A percentile compares a stretch with the other conserved stretches of the same genome.
Evolutionary conservation across 2,797 vertebrate species (phyloP).

Genomic region (Tragelaphus oryx): DNA sequence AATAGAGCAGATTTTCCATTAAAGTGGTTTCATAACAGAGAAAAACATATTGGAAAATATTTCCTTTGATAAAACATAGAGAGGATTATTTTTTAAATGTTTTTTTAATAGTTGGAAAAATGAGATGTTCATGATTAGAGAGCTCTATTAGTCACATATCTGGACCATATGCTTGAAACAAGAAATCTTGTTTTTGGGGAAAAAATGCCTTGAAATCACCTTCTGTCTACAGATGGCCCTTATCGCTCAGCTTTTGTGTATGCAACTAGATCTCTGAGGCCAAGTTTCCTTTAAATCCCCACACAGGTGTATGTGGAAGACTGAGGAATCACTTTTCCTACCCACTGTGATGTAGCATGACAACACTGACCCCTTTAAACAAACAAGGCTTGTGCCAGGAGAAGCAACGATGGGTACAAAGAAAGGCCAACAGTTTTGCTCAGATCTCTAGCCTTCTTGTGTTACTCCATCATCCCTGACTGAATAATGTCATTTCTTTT

Average conservation of each 20-base stretch:
- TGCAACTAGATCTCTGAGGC: neutral
- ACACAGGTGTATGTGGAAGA: neutral
- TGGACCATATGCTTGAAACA: neutral
- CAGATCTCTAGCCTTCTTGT: neutral
- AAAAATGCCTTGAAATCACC: neutral
- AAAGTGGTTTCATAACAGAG: constrained; percentile 10
- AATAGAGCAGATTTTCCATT: neutral
- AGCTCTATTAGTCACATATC: neutral
- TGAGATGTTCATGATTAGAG: neutral
- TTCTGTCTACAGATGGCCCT: neutral
- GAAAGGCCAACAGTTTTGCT: neutral
- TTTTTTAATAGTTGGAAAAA: neutral
- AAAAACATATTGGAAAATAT: constrained; percentile 20
- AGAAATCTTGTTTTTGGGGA: neutral
- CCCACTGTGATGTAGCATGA: neutral
- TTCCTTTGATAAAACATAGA: constrained; percentile 18
- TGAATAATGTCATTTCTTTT: neutral
- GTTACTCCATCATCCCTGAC: neutral
- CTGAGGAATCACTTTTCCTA: neutral
- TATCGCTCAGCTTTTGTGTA: neutral
- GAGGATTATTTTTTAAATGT: neutral
- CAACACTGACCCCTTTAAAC: neutral
- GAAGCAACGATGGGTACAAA: neutral
- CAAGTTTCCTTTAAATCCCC: neutral
- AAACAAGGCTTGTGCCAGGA: neutral